phyloP scores from a whole-genome alignment of 2,113 vertebrate genomes.

The Cryptotis parvus region DNA sequence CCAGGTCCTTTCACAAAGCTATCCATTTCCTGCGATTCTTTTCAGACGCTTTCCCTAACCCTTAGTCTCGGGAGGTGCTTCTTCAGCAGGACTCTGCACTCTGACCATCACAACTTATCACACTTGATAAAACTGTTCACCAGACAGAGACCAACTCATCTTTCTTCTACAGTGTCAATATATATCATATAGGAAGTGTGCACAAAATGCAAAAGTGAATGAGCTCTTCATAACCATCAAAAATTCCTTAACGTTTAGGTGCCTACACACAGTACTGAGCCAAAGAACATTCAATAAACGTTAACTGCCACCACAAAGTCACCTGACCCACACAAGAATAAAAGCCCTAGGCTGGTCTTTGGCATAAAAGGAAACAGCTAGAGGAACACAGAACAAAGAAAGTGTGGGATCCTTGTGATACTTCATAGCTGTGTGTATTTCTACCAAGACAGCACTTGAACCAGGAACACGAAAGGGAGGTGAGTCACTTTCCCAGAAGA shows the following conservation, averaged over 20 bases:
- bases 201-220: neutral
- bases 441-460: neutral
- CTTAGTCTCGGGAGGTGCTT: neutral
- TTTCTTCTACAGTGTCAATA: neutral
- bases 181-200: neutral
- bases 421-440: neutral
- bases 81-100: neutral
- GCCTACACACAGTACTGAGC: neutral
- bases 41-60: neutral
- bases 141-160: neutral
- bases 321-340: neutral
- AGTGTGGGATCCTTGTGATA: neutral
- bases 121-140: neutral
- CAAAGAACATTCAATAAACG: neutral
- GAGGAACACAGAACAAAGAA: neutral
- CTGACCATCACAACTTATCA: neutral
- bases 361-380: neutral
- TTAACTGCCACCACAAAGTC: neutral
- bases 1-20: neutral
- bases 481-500: neutral
- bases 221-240: neutral
- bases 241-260: neutral
- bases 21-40: neutral
- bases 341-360: neutral
- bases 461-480: neutral